These are phyloP conservation scores for Pseudomugil gertrudae DNA, from an alignment of 2,797 vertebrate genomes.

Conservation along the genomic window DNA sequence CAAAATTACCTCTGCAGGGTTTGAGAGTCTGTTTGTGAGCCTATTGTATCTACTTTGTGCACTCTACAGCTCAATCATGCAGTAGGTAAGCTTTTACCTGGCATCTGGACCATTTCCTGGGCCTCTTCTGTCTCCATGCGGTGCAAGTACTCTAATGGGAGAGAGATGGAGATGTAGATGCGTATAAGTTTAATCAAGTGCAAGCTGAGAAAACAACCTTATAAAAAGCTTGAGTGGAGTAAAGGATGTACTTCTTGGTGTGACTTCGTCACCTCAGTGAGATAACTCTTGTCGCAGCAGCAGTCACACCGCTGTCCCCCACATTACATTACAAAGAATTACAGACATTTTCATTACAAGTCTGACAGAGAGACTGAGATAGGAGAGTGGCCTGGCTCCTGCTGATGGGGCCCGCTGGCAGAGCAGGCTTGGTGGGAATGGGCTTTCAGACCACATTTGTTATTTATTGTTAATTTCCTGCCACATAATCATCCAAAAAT, in stretches of 20 bases:
- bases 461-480: constrained; percentile 99
- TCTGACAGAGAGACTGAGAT: constrained; percentile 72
- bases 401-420: constrained; percentile 50
- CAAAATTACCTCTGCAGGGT: constrained; percentile 46
- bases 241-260: constrained; percentile 78
- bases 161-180: constrained; percentile 66
- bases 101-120: constrained; percentile 97
- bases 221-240: constrained; percentile 75
- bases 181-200: constrained; percentile 86
- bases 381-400: constrained; percentile 41
- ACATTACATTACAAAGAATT: constrained; percentile 96
- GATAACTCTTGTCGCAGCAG: constrained; percentile 85
- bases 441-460: constrained; percentile 96
- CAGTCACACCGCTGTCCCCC: constrained; percentile 88
- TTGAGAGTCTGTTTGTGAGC: constrained; percentile 38
- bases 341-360: constrained; percentile 93
- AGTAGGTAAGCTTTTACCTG: constrained; percentile 86
- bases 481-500: constrained; percentile 99
- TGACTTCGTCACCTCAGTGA: constrained; percentile 82
- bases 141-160: constrained; percentile 88
- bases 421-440: constrained; percentile 47
- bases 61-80: constrained; percentile 62
- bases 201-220: constrained; percentile 82
- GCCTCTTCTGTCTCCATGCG: constrained; percentile 98
- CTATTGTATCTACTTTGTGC: constrained; percentile 67